Evolutionary conservation across 2,888 invertebrate genomes (phyloP).

Genomic region (Timema cristinae): DNA sequence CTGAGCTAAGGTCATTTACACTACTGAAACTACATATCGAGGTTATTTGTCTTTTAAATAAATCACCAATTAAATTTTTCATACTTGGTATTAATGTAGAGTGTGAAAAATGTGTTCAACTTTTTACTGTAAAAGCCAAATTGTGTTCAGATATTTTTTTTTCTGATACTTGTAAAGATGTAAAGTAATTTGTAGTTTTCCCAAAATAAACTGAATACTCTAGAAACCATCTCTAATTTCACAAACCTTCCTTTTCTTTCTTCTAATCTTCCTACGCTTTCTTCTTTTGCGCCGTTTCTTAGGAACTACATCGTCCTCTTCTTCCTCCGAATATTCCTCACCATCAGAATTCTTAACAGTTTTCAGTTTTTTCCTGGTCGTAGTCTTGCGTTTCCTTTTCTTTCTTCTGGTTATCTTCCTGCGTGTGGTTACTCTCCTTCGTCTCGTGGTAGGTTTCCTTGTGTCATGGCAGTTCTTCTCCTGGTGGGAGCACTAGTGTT

Average conservation of each 20-base stretch:
- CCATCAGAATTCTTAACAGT: conserved; percentile 20
- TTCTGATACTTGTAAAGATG: no score
- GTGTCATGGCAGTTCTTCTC: conserved; percentile 2
- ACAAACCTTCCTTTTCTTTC: conserved; percentile 27
- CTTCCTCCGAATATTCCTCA: background rate
- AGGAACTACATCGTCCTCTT: conserved; percentile 20
- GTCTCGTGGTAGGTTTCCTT: background rate
- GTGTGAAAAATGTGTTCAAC: no score
- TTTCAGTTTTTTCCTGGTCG: conserved; percentile 26
- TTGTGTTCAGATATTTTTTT: no score
- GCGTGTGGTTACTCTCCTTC: conserved; percentile 4
- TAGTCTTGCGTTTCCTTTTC: conserved; percentile 36
- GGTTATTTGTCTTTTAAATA: no score
- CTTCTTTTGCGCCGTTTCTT: conserved; percentile 27
- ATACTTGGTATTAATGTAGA: no score
- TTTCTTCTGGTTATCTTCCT: conserved; percentile 13
- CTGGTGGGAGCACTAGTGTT: conserved; percentile 10
- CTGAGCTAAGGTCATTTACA: no score
- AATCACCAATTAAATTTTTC: no score
- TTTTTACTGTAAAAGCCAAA: no score
- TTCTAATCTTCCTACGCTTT: conserved; percentile 24
- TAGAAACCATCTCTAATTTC: no score
- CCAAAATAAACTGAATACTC: no score
- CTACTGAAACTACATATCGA: no score
- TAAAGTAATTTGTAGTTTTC: no score